These are phyloP conservation scores for Stercorarius parasiticus DNA, from an alignment of 2,113 vertebrate genomes.

Conservation along the genomic window DNA sequence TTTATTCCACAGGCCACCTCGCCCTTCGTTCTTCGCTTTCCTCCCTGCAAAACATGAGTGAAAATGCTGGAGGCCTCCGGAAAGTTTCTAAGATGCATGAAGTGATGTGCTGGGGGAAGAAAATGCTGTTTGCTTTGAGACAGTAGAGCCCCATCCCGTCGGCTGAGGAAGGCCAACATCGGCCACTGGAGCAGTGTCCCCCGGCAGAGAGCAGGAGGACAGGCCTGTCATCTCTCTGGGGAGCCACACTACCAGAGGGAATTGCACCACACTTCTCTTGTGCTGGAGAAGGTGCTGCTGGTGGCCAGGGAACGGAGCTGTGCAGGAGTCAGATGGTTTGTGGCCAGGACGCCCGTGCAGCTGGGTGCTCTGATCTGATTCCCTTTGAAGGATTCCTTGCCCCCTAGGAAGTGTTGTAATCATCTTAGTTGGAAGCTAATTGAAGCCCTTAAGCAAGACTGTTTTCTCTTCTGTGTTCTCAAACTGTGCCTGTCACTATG, in stretches of 20 bases:
- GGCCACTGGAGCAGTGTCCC: background rate
- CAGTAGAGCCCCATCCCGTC: background rate
- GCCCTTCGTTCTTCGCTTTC: background rate
- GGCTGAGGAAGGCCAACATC: background rate
- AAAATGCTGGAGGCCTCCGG: background rate
- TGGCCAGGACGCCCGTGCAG: rapidly evolving
- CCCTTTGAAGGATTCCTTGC: background rate
- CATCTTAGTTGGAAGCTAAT: background rate
- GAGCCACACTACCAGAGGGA: background rate
- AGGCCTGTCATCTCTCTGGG: rapidly evolving
- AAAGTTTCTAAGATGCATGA: background rate
- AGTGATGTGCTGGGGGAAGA: background rate
- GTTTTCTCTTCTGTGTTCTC: background rate
- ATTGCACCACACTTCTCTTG: rapidly evolving
- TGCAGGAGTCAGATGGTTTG: rapidly evolving
- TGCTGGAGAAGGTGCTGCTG: background rate
- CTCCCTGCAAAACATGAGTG: background rate
- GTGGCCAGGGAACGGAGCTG: background rate
- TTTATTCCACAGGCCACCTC: rapidly evolving
- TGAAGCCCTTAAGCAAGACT: background rate
- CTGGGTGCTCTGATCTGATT: background rate
- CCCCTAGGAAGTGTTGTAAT: background rate
- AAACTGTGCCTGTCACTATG: background rate
- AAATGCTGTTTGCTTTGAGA: background rate
- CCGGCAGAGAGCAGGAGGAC: too few relatives aligned